Conservation (phyloP, 2,113 vertebrate genomes). For the Lates calcarifer region DNA sequence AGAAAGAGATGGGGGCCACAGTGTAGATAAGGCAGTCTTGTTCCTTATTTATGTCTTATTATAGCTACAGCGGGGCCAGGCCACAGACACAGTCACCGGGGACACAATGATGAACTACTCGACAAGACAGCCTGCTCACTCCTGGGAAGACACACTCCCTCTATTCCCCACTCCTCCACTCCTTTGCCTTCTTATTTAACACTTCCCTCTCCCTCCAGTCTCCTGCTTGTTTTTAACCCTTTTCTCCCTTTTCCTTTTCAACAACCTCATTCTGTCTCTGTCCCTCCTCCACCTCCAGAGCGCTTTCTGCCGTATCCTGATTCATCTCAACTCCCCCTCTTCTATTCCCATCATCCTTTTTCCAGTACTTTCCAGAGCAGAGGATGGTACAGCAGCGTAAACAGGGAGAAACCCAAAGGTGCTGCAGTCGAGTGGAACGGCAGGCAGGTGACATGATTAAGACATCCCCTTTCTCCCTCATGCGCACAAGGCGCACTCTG, state of each 20-base stretch:
- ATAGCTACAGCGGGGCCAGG: conserved; percentile 84
- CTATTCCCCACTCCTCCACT: conserved; percentile 60
- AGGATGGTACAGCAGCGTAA: conserved; percentile 56
- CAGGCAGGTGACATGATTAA: conserved; percentile 78
- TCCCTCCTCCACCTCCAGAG: conserved; percentile 34
- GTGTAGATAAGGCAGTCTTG: conserved; percentile 81
- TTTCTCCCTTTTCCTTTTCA: conserved; percentile 35
- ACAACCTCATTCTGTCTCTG: conserved; percentile 75
- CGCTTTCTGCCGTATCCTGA: conserved; percentile 19
- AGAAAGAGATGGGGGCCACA: conserved; percentile 74
- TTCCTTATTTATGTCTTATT: conserved; percentile 86
- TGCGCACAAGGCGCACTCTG: conserved; percentile 39
- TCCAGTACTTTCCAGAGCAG: conserved; percentile 21
- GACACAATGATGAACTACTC: conserved; percentile 85
- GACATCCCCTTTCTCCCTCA: conserved; percentile 68
- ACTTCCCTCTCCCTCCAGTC: conserved; percentile 63
- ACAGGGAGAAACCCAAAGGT: conserved; percentile 77
- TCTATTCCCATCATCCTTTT: conserved; percentile 38
- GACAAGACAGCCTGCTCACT: conserved; percentile 82
- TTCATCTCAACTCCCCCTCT: conserved; percentile 29
- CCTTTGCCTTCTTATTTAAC: conserved; percentile 66
- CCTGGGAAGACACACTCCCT: conserved; percentile 80
- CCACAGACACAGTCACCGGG: conserved; percentile 84
- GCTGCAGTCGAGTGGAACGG: conserved; percentile 70
- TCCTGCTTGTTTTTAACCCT: conserved; percentile 72